Evolutionary conservation across 2,113 vertebrate species (phyloP).

Genomic region (Phyllopteryx taeniolatus): DNA sequence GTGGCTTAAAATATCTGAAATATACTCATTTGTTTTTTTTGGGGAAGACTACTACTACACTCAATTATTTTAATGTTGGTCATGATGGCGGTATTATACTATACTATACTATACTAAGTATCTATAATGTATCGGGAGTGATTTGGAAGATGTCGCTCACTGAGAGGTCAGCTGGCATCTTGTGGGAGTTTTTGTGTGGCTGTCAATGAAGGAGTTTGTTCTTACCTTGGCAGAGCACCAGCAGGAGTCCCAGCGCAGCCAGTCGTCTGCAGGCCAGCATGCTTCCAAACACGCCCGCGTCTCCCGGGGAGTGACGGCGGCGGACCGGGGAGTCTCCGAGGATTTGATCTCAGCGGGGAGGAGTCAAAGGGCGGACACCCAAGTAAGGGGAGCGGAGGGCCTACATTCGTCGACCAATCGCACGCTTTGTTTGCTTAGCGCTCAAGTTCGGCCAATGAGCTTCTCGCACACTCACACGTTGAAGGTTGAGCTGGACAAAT

Average conservation of each 20-base stretch:
- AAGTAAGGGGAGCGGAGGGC: neutral
- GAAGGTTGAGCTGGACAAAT: no score
- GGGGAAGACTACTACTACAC: rapidly evolving
- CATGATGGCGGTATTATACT: no score
- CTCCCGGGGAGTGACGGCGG: neutral
- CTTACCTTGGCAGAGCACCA: slow-evolving; percentile 65
- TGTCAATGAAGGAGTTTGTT: no score
- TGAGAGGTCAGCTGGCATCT: neutral
- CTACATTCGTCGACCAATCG: neutral
- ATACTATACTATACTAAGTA: no score
- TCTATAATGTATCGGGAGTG: neutral
- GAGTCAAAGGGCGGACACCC: slow-evolving; percentile 6
- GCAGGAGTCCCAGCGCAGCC: slow-evolving; percentile 48
- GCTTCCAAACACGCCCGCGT: slow-evolving; percentile 6
- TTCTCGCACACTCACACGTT: neutral
- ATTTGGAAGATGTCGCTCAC: neutral
- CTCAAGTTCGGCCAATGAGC: neutral
- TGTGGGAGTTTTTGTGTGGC: neutral
- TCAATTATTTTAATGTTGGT: neutral
- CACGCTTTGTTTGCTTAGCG: neutral
- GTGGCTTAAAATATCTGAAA: no score
- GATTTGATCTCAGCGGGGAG: neutral
- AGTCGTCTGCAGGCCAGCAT: slow-evolving; percentile 46
- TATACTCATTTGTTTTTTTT: neutral
- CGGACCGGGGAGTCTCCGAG: neutral